Evolutionary conservation across 1,140 invertebrate species (phyloP).

Genomic region (Drosophila malerkotliana): DNA sequence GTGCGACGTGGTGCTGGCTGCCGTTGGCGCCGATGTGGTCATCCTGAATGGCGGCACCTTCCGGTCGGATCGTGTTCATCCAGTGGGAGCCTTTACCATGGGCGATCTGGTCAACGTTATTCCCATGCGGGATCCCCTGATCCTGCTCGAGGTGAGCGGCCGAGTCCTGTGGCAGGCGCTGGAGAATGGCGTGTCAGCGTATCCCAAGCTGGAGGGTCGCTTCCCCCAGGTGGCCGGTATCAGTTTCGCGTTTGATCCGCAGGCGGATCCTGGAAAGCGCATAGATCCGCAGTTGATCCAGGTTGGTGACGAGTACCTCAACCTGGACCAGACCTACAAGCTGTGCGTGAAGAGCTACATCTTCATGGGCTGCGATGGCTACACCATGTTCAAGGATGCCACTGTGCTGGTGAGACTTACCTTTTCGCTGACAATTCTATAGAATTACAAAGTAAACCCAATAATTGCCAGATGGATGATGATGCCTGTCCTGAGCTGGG

Average conservation of each 20-base stretch:
- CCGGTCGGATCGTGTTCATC: conserved; percentile 87
- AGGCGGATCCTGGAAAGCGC: conserved; percentile 88
- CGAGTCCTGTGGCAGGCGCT: conserved; percentile 89
- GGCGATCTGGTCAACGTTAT: conserved; percentile 92
- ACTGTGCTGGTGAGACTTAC: conserved; percentile 87
- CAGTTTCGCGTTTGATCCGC: conserved; percentile 93
- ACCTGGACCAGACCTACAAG: conserved; percentile 89
- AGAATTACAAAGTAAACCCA: neutral
- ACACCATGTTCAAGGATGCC: conserved; percentile 89
- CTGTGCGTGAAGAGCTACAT: conserved; percentile 93
- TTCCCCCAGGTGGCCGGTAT: conserved; percentile 92
- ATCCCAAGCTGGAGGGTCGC: conserved; percentile 92
- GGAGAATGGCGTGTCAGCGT: conserved; percentile 91
- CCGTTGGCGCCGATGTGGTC: conserved; percentile 92
- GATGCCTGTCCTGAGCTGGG: conserved; percentile 93
- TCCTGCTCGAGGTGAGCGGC: conserved; percentile 89
- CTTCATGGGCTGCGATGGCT: conserved; percentile 92
- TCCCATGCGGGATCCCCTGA: conserved; percentile 92
- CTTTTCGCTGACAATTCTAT: neutral
- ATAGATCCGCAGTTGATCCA: conserved; percentile 90
- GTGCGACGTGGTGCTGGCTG: conserved; percentile 93
- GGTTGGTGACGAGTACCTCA: conserved; percentile 93
- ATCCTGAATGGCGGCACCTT: conserved; percentile 94
- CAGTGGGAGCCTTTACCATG: conserved; percentile 92
- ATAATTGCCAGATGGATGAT: conserved; percentile 87